phyloP scores from a whole-genome alignment of 2,113 vertebrate species.

The Pseudorhombus dupliciocellatus region DNA sequence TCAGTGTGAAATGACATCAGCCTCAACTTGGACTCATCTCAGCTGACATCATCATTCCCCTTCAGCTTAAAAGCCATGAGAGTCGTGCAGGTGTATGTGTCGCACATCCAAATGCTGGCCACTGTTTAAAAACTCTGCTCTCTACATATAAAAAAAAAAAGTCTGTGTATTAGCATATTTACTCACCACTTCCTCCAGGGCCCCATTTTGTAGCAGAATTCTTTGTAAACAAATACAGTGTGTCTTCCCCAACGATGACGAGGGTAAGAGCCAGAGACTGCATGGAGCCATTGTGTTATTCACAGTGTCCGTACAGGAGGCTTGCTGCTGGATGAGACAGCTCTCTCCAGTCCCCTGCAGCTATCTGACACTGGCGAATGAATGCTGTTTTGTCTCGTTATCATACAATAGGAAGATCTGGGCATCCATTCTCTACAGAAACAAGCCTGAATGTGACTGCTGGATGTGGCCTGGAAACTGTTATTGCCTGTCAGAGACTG shows the following conservation, averaged over 20 bases:
- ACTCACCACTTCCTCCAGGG: background rate
- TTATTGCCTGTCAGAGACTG: constrained; percentile 26
- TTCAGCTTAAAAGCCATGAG: background rate
- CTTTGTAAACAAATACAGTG: constrained; percentile 41
- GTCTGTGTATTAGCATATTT: constrained; percentile 31
- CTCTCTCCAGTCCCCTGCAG: constrained; percentile 28
- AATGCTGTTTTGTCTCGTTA: constrained; percentile 32
- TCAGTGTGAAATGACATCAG: background rate
- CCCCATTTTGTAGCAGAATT: constrained; percentile 2
- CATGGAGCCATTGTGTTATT: constrained; percentile 54
- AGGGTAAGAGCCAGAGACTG: constrained; percentile 17
- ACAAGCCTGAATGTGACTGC: constrained; percentile 8
- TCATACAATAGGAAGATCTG: constrained; percentile 14
- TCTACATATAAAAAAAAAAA: constrained; percentile 2
- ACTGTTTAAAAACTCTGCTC: background rate
- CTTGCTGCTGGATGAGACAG: constrained; percentile 33
- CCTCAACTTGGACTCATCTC: background rate
- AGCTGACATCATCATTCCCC: background rate
- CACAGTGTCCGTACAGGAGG: constrained; percentile 30
- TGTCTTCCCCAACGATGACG: constrained; percentile 23
- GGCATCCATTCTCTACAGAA: constrained; percentile 6
- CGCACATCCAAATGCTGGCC: no score
- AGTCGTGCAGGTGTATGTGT: no score
- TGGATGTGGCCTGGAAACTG: constrained; percentile 11
- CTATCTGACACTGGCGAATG: constrained; percentile 33